These are phyloP conservation scores for Alcedo atthis DNA, from an alignment of 2,797 vertebrate genomes.

Conservation along the genomic window DNA sequence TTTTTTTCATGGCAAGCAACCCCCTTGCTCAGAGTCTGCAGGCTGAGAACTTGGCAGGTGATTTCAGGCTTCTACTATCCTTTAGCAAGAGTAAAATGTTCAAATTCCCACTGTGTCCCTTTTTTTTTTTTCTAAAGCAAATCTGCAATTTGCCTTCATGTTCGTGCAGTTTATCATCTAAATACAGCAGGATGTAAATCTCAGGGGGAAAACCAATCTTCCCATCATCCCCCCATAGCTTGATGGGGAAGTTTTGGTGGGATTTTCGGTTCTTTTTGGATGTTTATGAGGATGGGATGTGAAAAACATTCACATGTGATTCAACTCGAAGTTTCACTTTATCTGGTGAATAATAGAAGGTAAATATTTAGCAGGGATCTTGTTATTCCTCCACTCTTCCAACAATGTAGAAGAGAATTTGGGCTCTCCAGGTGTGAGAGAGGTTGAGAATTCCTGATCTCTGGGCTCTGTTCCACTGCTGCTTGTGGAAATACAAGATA, in stretches of 20 bases:
- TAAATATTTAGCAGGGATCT: neutral
- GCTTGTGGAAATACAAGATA: neutral
- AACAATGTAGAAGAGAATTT: neutral
- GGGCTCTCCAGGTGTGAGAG: neutral
- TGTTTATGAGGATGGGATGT: neutral
- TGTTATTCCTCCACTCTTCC: neutral
- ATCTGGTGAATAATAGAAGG: neutral
- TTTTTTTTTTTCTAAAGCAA: neutral
- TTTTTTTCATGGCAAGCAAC: neutral
- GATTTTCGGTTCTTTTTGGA: neutral
- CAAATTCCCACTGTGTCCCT: neutral
- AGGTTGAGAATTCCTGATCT: neutral
- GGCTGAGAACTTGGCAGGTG: slow-evolving; percentile 26
- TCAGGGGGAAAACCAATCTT: neutral
- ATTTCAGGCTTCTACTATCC: neutral
- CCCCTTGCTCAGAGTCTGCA: neutral
- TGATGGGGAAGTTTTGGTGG: neutral
- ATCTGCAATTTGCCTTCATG: neutral
- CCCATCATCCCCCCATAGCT: neutral
- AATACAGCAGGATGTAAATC: neutral
- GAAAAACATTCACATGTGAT: neutral
- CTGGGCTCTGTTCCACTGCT: neutral
- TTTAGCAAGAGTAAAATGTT: neutral
- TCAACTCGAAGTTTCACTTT: neutral
- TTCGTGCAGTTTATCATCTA: neutral